These are phyloP conservation scores for Diplodus sargus DNA, from an alignment of 2,797 vertebrate genomes.

Conservation along the genomic window DNA sequence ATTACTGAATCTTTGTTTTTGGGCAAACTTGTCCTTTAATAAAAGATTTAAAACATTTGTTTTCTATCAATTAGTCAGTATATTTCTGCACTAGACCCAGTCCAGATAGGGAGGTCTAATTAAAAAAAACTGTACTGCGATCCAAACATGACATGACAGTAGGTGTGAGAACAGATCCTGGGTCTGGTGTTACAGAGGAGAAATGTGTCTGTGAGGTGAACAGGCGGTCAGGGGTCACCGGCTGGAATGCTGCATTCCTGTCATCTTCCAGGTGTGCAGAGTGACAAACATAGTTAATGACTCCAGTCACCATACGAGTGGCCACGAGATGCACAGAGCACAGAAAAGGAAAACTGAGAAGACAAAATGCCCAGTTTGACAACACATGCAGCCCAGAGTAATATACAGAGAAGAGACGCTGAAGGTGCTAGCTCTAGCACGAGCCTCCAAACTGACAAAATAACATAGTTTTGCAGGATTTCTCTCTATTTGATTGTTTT, in stretches of 20 bases:
- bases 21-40: too few species aligned
- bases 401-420: background rate
- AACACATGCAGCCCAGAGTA: background rate
- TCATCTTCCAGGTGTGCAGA: conserved; percentile 71
- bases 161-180: conserved; percentile 25
- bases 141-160: conserved; percentile 23
- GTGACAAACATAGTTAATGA: conserved; percentile 38
- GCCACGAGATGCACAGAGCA: conserved; percentile 11
- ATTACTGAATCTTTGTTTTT: too few species aligned
- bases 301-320: background rate
- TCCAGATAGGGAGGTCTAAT: background rate
- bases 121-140: conserved; percentile 10
- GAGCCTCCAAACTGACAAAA: background rate
- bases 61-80: background rate
- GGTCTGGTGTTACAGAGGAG: conserved; percentile 24
- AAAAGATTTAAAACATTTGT: background rate
- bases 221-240: conserved; percentile 60
- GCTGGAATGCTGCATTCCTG: conserved; percentile 63
- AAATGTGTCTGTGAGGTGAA: conserved; percentile 61
- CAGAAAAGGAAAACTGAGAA: background rate
- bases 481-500: background rate
- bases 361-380: background rate
- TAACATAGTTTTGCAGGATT: background rate
- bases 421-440: background rate
- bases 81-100: background rate